Conservation (phyloP, 2,888 invertebrate genomes). For the Glyphotaelius pellucidus region DNA sequence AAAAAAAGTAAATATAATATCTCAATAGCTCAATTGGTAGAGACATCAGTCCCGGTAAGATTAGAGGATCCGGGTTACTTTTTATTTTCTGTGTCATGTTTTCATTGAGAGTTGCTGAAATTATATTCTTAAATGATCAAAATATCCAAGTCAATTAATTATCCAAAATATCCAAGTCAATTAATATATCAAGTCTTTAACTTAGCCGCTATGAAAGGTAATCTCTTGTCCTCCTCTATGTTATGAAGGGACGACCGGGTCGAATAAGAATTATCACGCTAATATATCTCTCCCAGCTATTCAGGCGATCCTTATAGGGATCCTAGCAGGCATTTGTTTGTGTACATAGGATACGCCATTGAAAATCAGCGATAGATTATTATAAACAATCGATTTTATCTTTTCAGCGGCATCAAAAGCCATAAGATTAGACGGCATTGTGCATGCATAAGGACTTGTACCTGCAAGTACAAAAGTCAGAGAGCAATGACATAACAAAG, state of each 20-base stretch:
- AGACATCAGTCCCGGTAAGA: too few species aligned
- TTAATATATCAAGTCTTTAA: too few species aligned
- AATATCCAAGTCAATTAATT: background rate
- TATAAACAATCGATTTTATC: slow-evolving; percentile 14
- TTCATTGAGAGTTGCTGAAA: too few species aligned
- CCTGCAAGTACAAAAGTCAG: background rate
- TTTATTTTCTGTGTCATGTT: too few species aligned
- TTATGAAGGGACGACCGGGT: background rate
- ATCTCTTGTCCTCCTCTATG: background rate
- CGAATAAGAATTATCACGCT: background rate
- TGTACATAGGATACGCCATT: slow-evolving; percentile 7
- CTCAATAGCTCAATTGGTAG: too few species aligned
- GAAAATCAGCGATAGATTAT: slow-evolving; percentile 21
- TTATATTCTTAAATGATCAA: too few species aligned
- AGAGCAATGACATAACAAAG: background rate
- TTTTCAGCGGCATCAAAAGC: slow-evolving; percentile 31
- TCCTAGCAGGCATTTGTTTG: background rate
- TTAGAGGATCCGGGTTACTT: too few species aligned
- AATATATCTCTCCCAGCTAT: background rate
- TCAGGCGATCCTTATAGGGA: slow-evolving; percentile 11
- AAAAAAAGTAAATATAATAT: too few species aligned
- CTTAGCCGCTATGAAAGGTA: background rate
- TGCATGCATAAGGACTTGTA: background rate
- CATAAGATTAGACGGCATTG: background rate
- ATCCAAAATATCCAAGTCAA: background rate